Conservation (phyloP, 2,113 vertebrate genomes). For the Thunnus maccoyii region DNA sequence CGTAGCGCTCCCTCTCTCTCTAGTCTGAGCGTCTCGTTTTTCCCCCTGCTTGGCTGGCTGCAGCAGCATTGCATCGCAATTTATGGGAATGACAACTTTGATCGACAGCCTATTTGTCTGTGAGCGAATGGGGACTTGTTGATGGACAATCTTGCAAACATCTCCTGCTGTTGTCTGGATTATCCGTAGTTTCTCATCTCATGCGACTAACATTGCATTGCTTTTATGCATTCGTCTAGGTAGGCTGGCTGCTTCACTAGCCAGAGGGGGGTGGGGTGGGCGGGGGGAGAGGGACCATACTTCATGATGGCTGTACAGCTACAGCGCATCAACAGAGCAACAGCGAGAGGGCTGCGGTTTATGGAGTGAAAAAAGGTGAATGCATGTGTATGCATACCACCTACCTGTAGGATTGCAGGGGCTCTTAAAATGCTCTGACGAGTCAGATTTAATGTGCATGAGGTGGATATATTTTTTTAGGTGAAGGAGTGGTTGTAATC, state of each 20-base stretch:
- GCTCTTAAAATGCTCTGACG: not conserved
- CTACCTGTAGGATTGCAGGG: slow-evolving; percentile 70
- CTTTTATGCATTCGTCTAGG: slow-evolving; percentile 56
- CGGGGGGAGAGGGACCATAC: slow-evolving; percentile 45
- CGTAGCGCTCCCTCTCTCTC: slow-evolving; percentile 30
- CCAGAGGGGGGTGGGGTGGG: slow-evolving; percentile 6
- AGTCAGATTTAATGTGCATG: not conserved
- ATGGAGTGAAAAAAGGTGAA: slow-evolving; percentile 37
- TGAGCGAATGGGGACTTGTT: slow-evolving; percentile 71
- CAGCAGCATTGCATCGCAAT: slow-evolving; percentile 73
- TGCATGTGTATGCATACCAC: slow-evolving; percentile 31
- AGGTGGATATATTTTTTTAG: not conserved
- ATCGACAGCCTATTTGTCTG: slow-evolving; percentile 73
- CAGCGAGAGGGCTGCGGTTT: slow-evolving; percentile 7
- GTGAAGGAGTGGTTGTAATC: not conserved
- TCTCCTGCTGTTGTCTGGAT: slow-evolving; percentile 37
- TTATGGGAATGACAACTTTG: slow-evolving; percentile 74
- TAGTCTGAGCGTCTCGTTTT: slow-evolving; percentile 50
- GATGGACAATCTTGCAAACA: slow-evolving; percentile 50
- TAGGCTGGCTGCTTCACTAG: slow-evolving; percentile 58
- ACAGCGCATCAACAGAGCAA: slow-evolving; percentile 54
- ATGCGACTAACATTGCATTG: slow-evolving; percentile 34
- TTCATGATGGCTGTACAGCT: slow-evolving; percentile 62
- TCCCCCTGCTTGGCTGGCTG: slow-evolving; percentile 53
- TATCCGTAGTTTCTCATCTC: slow-evolving; percentile 30